phyloP scores from a whole-genome alignment of 2,888 invertebrate genomes.

The Eucera pruinosa region DNA sequence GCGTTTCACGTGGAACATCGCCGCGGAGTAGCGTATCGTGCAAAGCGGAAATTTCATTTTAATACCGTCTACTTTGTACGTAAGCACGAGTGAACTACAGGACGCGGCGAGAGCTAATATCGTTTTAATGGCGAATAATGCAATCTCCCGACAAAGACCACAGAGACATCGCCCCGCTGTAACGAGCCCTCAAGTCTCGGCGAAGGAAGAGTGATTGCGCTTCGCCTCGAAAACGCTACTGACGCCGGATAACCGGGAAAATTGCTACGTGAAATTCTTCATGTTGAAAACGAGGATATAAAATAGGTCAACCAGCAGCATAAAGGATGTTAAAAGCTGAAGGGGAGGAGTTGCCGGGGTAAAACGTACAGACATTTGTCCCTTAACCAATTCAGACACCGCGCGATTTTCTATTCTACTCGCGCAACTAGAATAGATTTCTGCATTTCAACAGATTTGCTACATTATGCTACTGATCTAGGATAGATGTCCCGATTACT shows the following conservation, averaged over 20 bases:
- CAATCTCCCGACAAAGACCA: slow-evolving; percentile 59
- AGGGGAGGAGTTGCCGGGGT: too few relatives aligned
- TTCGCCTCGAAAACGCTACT: slow-evolving; percentile 3
- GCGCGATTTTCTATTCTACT: too few relatives aligned
- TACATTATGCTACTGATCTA: too few relatives aligned
- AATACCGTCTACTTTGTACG: slow-evolving; percentile 35
- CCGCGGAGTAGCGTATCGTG: neutral
- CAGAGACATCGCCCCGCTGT: slow-evolving; percentile 53
- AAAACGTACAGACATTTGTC: too few relatives aligned
- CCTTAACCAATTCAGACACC: too few relatives aligned
- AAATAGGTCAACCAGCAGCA: too few relatives aligned
- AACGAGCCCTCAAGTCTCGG: slow-evolving; percentile 51
- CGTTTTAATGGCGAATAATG: slow-evolving; percentile 67
- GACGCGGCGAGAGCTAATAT: slow-evolving; percentile 55
- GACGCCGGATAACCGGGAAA: neutral
- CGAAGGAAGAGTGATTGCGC: slow-evolving; percentile 31
- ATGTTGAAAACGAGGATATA: neutral
- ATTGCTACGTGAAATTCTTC: slow-evolving; percentile 2
- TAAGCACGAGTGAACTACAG: slow-evolving; percentile 15
- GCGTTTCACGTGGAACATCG: neutral
- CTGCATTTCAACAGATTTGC: too few relatives aligned
- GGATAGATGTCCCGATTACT: too few relatives aligned
- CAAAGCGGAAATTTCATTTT: slow-evolving; percentile 25
- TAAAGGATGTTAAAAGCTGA: too few relatives aligned
- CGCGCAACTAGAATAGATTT: too few relatives aligned